Conservation (phyloP, 2,888 invertebrate species). For the Lasioglossum figueresi region DNA sequence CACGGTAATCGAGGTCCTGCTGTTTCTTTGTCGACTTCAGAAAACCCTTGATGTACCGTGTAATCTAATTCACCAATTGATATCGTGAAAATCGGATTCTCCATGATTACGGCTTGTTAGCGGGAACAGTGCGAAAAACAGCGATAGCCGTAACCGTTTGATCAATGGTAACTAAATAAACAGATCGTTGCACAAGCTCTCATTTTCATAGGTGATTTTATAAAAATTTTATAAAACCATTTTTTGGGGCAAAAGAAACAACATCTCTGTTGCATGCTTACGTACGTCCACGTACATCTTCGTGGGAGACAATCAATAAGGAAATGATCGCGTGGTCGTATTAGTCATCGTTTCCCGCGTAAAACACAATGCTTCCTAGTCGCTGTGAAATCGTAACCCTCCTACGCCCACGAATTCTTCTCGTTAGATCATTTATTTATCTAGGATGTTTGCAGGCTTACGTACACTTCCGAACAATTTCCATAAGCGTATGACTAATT, state of each 20-base stretch:
- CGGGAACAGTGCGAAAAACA: background rate
- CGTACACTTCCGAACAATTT: slow-evolving; percentile 18
- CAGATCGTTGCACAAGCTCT: background rate
- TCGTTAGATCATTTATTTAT: slow-evolving; percentile 43
- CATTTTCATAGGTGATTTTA: background rate
- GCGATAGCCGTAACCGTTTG: background rate
- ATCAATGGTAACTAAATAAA: background rate
- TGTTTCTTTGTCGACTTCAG: slow-evolving; percentile 43
- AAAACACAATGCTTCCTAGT: slow-evolving; percentile 59
- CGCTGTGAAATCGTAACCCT: slow-evolving; percentile 47
- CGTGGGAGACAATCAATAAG: slow-evolving; percentile 58
- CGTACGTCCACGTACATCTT: slow-evolving; percentile 20
- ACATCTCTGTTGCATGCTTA: slow-evolving; percentile 21
- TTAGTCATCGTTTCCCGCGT: slow-evolving; percentile 64
- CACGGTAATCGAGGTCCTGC: slow-evolving; percentile 47
- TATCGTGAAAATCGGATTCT: slow-evolving; percentile 54
- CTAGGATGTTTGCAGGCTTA: slow-evolving; percentile 17
- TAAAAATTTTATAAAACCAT: background rate
- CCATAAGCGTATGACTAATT: background rate
- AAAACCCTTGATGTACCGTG: slow-evolving; percentile 44
- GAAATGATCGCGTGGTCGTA: slow-evolving; percentile 57
- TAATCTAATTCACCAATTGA: slow-evolving; percentile 56
- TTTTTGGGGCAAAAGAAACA: slow-evolving; percentile 2
- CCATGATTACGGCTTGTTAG: slow-evolving; percentile 38
- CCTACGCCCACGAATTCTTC: slow-evolving; percentile 53